phyloP scores from a whole-genome alignment of 2,113 vertebrate genomes.

The Isurus oxyrinchus region DNA sequence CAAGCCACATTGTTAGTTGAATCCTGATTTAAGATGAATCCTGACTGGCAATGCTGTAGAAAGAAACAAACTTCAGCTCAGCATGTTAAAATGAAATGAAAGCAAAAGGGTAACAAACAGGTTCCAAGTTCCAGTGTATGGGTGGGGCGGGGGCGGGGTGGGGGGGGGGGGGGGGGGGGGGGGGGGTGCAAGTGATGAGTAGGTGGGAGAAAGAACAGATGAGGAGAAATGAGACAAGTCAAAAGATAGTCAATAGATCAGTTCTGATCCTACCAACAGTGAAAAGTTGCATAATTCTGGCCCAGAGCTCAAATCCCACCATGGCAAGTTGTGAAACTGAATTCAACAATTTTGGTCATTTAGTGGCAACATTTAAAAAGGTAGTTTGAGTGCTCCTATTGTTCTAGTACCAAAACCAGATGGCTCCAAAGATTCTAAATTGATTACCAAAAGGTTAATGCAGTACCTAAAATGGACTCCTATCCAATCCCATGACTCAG shows the following conservation, averaged over 20 bases:
- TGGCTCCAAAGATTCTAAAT: too few relatives aligned
- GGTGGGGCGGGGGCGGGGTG: neutral
- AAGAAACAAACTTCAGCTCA: neutral
- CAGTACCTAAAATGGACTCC: too few relatives aligned
- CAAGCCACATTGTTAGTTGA: neutral
- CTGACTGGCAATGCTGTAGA: neutral
- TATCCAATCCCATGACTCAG: too few relatives aligned
- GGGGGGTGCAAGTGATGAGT: neutral
- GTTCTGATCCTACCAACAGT: neutral
- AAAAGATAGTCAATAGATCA: neutral
- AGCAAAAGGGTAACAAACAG: neutral
- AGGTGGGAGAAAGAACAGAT: neutral
- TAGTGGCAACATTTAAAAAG: too few relatives aligned
- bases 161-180: neutral
- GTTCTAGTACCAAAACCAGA: too few relatives aligned
- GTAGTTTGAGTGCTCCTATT: too few relatives aligned
- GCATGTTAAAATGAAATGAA: neutral
- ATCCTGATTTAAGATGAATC: neutral
- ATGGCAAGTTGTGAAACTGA: neutral
- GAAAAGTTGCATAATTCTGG: neutral
- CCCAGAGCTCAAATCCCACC: neutral
- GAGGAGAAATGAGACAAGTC: neutral
- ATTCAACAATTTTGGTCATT: too few relatives aligned
- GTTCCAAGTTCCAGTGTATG: neutral
- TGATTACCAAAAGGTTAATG: too few relatives aligned